Conservation (phyloP, 2,888 invertebrate species). For the Dusona sp. region DNA sequence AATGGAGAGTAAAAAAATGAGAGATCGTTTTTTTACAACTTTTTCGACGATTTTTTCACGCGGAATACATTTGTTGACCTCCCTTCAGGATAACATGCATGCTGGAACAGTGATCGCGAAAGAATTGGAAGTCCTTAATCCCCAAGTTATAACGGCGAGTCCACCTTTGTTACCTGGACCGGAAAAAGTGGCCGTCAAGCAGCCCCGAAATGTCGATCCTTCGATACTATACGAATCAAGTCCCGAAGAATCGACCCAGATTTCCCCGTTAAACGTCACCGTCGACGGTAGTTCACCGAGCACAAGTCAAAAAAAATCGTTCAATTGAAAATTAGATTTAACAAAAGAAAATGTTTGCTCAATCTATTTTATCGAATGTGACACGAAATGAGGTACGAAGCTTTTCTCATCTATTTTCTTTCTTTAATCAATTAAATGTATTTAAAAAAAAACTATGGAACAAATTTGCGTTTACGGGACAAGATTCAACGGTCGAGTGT, state of each 20-base stretch:
- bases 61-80: background rate
- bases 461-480: conserved; percentile 26
- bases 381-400: conserved; percentile 16
- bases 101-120: conserved; percentile 40
- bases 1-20: background rate
- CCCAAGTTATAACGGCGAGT: conserved; percentile 42
- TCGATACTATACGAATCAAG: conserved; percentile 12
- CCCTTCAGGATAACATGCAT: conserved; percentile 48
- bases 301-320: conserved; percentile 22
- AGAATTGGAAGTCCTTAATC: conserved; percentile 49
- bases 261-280: conserved; percentile 9
- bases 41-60: conserved; percentile 5
- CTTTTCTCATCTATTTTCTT: conserved; percentile 10
- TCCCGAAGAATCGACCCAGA: conserved; percentile 15
- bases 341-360: background rate
- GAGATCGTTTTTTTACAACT: background rate
- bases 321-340: conserved; percentile 7
- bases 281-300: conserved; percentile 22
- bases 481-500: conserved; percentile 6
- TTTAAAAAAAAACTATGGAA: conserved; percentile 47
- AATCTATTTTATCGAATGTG: conserved; percentile 9
- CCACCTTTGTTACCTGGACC: conserved; percentile 37
- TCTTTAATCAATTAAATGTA: conserved; percentile 66
- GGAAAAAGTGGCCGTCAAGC: conserved; percentile 34
- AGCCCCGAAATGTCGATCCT: conserved; percentile 20